A percentile compares a stretch with the other conserved stretches of the same genome.
phyloP scores from a whole-genome alignment of 2,113 vertebrate species.

The Cettia cetti region DNA sequence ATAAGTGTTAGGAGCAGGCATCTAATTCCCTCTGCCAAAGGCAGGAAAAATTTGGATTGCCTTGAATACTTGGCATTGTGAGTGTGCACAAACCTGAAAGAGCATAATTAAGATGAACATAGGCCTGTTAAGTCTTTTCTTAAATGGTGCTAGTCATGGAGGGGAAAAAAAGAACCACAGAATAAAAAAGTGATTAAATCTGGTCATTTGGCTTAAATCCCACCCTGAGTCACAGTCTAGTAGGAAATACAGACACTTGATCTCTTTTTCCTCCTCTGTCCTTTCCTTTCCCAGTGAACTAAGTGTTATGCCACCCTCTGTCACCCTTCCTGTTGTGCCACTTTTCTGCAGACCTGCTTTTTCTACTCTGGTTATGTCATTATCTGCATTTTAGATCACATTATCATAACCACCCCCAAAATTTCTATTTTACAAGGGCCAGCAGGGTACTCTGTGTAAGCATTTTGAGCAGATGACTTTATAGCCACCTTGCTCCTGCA shows the following conservation, averaged over 20 bases:
- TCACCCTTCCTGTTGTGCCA: constrained; percentile 7
- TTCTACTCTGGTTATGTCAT: neutral
- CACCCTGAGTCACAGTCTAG: constrained; percentile 13
- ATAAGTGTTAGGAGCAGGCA: neutral
- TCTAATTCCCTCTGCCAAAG: constrained; percentile 5
- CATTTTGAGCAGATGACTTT: neutral
- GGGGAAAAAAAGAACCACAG: neutral
- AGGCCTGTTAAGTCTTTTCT: constrained; percentile 9
- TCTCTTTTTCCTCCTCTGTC: neutral
- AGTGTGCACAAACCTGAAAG: neutral
- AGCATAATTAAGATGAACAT: constrained; percentile 43
- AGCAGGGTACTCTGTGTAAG: neutral
- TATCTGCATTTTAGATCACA: neutral
- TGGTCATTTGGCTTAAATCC: neutral
- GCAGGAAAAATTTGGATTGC: neutral
- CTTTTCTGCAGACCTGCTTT: neutral
- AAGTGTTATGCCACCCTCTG: neutral
- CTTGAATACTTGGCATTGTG: constrained; percentile 45
- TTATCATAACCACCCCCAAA: neutral
- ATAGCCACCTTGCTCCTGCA: neutral
- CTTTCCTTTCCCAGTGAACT: neutral
- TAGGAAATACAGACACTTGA: neutral
- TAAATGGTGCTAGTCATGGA: constrained; percentile 49
- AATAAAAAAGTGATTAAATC: constrained; percentile 40
- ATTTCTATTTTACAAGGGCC: neutral